Evolutionary conservation across 2,888 invertebrate species (phyloP), one percentile per base, ranked within the genome.

Genomic region (Andrena praecox): DNA sequence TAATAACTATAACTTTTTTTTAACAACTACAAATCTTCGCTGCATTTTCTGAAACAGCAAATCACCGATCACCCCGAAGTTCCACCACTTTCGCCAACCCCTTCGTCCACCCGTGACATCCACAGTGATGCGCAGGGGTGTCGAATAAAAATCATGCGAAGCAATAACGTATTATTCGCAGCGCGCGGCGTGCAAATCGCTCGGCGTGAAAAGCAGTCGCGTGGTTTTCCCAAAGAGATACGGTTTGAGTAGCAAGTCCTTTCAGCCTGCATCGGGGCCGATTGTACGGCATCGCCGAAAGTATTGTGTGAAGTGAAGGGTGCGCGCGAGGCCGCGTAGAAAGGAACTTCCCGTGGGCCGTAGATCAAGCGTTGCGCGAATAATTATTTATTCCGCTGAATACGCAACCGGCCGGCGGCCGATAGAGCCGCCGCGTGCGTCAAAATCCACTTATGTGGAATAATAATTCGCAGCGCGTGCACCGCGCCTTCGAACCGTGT

Each of bases 231-330:
- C 12, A 27, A 27, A 4, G 16, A 24, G 56, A 64, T 33, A 54
- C 63, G 59, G 8, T 59, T 31, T 35, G 59, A 60, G 52, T 68
- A 35, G 71, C 66, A 64, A 73, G 73, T 73, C 35, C 60, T 73
- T 78, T 68, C 72, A 64, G 68, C 20, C 35, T n/a, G 12, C 24
- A 56, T 63, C 29, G 66, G 50, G 20, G 31, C 56, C 81, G 77
- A 81, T 83, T 76, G 77, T 67, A 33, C 56, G 78, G 66, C 60
- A 62, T 54, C 27, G 64, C 85, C 83, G 85, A 84, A 80, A 84
- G 88, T 84, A 86, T 88, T 88, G 86, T 86, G 66, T 29, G 64
- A 89, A 91, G 91, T 91, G 91, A 91, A 91, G 91, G 91, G 90
- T 89, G 85, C 59, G 59, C 77, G 77, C 80, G 64, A 82, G 83